Conservation (phyloP, 2,888 invertebrate genomes). For the Stenodema calcarata region DNA sequence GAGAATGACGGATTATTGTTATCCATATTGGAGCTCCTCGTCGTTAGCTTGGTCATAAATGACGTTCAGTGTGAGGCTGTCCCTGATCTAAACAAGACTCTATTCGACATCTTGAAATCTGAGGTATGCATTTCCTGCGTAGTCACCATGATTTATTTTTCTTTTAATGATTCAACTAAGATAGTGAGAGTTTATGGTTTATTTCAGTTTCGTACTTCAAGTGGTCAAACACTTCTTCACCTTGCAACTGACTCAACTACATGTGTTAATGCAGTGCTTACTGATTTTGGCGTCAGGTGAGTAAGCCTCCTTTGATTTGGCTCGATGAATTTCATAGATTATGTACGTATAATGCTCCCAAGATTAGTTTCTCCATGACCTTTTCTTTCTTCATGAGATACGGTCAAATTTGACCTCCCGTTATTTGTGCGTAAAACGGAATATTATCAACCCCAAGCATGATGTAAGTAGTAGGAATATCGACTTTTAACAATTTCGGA, state of each 20-base stretch:
- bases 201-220: neutral
- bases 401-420: too few species aligned
- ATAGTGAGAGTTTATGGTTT: conserved; percentile 25
- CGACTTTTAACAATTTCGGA: too few species aligned
- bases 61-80: neutral
- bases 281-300: conserved; percentile 16
- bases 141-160: neutral
- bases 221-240: conserved; percentile 22
- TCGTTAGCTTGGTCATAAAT: neutral
- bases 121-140: neutral
- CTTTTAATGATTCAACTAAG: too few species aligned
- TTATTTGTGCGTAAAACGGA: too few species aligned
- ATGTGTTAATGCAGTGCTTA: neutral
- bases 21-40: neutral
- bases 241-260: conserved; percentile 11
- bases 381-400: too few species aligned
- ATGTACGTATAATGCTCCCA: too few species aligned
- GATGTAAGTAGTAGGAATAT: too few species aligned
- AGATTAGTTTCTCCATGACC: too few species aligned
- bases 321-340: neutral
- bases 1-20: neutral
- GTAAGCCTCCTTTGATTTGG: neutral
- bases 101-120: conserved; percentile 33
- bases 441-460: too few species aligned
- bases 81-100: neutral